phyloP scores from a whole-genome alignment of 2,113 vertebrate species.

The Melanotaenia duboulayi region DNA sequence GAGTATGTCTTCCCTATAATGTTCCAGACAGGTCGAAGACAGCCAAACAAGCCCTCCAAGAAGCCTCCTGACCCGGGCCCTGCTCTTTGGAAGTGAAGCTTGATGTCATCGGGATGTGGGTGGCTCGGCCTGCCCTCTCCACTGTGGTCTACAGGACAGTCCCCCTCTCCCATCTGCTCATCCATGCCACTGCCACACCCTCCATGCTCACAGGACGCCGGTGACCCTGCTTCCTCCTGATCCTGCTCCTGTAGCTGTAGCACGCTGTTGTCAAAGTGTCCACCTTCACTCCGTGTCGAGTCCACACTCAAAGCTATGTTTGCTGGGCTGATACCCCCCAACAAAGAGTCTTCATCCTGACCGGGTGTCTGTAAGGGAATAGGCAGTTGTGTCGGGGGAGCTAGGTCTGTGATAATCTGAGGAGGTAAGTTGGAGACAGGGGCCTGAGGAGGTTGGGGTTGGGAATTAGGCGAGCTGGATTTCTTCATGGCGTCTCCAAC shows the following conservation, averaged over 20 bases:
- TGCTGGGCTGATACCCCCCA: conserved; percentile 78
- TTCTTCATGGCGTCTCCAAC: conserved; percentile 82
- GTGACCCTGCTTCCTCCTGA: conserved; percentile 84
- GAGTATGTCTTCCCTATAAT: conserved; percentile 99
- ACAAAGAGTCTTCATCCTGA: conserved; percentile 79
- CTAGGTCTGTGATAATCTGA: conserved; percentile 87
- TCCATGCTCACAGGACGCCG: conserved; percentile 78
- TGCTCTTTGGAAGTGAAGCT: conserved; percentile 92
- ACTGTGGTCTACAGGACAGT: conserved; percentile 69
- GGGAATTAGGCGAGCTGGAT: conserved; percentile 64
- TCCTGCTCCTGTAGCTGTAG: conserved; percentile 92
- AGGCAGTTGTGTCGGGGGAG: conserved; percentile 81
- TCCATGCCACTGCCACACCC: conserved; percentile 79
- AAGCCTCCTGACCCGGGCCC: conserved; percentile 89
- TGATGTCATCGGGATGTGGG: conserved; percentile 87
- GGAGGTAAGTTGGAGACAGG: conserved; percentile 78
- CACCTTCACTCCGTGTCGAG: conserved; percentile 86
- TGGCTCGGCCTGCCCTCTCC: conserved; percentile 62
- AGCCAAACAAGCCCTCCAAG: conserved; percentile 96
- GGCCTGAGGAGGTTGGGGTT: conserved; percentile 71
- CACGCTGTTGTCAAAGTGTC: conserved; percentile 95
- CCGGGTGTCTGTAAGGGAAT: conserved; percentile 75
- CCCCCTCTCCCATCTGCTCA: conserved; percentile 78
- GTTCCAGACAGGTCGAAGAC: conserved; percentile 96
- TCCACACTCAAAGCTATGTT: conserved; percentile 91